Evolutionary conservation across 2,888 invertebrate species (phyloP), one percentile per base, ranked within the genome.

Genomic region (Drosophila sordidapex): DNA sequence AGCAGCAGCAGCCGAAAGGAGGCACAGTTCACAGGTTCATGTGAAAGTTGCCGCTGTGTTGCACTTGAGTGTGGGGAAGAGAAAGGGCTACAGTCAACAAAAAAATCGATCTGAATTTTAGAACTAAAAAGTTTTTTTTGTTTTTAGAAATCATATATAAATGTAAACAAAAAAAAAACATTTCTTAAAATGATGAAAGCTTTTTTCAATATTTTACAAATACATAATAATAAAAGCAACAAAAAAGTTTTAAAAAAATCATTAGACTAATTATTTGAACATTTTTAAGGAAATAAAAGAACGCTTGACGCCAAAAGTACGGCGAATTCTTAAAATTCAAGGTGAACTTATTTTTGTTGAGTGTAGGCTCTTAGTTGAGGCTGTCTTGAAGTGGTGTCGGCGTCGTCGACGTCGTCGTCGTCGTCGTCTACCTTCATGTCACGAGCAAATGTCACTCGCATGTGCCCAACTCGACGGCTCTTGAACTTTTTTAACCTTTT

Each of bases 401-500:
- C 74, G 40, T 46, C 59, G 62, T 38, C 71, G 58, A 54, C 79
- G 81, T 74, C 87, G 73, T 66, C 82, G 83, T 81, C 79, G 81
- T 74, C 87, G 73, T 66, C 82, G 83, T 81, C 84, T 88, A 81
- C 87, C 89, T 83, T 80, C 66, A 82, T 78, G 82, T 88, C 83
- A 87, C 85, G 85, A 85, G 87, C 87, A 87, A 87, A 85, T 85
- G 85, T 85, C 85, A 85, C 87, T 85, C 75, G 83, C 85, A 84
- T 85, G 85, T 57, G 87, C 87, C 81, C 65, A 78, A 53, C 82
- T 79, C 85, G 83, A 68, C 72, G 85, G 74, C 81, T 86, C 87
- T 87, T 87, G 87, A 87, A 87, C 87, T 86, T 86, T 82, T 84
- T 86, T 87, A 87, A 87, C 87, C 87, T 88, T 82, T 83, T 87